A percentile compares a stretch with the other conserved stretches of the same genome.
These are phyloP conservation scores for Zosterops pallidus DNA, from an alignment of 2,113 vertebrate species.

Conservation along the genomic window DNA sequence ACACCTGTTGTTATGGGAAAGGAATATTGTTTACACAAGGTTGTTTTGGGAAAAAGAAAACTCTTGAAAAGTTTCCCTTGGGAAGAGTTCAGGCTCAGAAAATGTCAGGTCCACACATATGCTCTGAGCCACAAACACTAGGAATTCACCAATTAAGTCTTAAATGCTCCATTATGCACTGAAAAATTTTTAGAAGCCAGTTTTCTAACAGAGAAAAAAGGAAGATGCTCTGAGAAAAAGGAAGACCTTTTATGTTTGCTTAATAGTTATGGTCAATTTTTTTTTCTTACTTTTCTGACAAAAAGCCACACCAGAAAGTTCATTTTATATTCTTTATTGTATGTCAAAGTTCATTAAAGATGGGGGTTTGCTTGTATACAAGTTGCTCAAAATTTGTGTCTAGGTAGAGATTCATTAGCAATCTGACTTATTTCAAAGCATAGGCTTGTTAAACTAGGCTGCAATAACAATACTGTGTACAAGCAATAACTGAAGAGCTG, in stretches of 20 bases:
- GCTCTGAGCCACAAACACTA: not conserved
- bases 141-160: not conserved
- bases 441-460: constrained; percentile 77
- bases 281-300: not conserved
- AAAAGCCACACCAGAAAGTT: constrained; percentile 7
- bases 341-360: constrained; percentile 30
- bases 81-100: no score
- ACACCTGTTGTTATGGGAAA: no score
- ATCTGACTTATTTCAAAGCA: constrained; percentile 76
- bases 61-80: no score
- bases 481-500: constrained; percentile 77
- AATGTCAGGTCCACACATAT: not conserved
- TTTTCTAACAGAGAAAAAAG: not conserved
- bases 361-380: constrained; percentile 6
- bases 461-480: constrained; percentile 68
- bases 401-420: constrained; percentile 69
- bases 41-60: no score
- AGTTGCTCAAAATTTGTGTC: constrained; percentile 43
- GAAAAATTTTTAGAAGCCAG: not conserved
- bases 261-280: not conserved
- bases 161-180: not conserved
- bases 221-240: not conserved
- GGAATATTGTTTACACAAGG: no score
- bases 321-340: constrained; percentile 39
- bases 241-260: not conserved